Evolutionary conservation across 2,113 vertebrate species (phyloP).

Genomic region (Sorex araneus): DNA sequence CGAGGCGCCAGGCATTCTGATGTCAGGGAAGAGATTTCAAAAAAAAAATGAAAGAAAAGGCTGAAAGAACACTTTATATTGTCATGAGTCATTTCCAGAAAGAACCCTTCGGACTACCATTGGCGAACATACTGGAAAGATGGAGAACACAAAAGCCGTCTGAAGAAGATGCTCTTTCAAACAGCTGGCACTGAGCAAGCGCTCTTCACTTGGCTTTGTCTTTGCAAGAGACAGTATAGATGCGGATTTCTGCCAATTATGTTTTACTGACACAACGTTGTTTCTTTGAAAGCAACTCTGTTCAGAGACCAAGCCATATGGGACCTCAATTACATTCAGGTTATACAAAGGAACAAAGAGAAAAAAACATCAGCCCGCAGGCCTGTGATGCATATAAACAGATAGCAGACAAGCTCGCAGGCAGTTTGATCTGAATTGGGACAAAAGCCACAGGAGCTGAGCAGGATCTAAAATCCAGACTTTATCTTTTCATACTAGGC

Average conservation of each 20-base stretch:
- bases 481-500: neutral
- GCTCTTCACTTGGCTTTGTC: neutral
- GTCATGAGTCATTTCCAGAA: constrained; percentile 55
- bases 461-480: neutral
- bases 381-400: neutral
- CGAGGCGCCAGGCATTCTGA: neutral
- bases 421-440: constrained; percentile 22
- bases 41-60: constrained; percentile 21
- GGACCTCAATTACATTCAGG: neutral
- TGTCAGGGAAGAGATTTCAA: constrained; percentile 60
- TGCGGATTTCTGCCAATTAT: constrained; percentile 42
- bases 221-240: constrained; percentile 57
- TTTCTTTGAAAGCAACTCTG: constrained; percentile 37
- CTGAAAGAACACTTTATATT: constrained; percentile 32
- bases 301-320: constrained; percentile 12
- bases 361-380: neutral
- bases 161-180: constrained; percentile 59
- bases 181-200: constrained; percentile 26
- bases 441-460: constrained; percentile 7
- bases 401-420: neutral
- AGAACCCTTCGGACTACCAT: constrained; percentile 23
- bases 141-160: constrained; percentile 55
- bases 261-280: constrained; percentile 41
- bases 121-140: constrained; percentile 41
- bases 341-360: constrained; percentile 42